Evolutionary conservation across 2,888 invertebrate genomes (phyloP).

Genomic region (Lithophane socia): DNA sequence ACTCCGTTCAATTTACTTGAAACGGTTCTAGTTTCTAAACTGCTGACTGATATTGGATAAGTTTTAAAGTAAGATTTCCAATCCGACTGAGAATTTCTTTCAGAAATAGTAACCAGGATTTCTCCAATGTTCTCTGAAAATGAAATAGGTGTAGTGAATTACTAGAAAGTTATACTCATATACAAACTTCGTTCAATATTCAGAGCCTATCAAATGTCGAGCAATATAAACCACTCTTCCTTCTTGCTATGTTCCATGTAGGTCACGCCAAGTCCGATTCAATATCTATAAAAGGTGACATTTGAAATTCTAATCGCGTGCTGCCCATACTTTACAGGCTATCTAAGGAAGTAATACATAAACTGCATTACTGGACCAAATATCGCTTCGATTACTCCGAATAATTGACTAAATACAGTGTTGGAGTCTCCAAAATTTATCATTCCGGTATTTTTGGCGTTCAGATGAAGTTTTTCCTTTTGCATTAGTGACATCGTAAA

Average conservation of each 20-base stretch:
- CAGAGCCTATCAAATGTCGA: slow-evolving; percentile 18
- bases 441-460: slow-evolving; percentile 19
- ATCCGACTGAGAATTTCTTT: background rate
- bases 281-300: slow-evolving; percentile 60
- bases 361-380: slow-evolving; percentile 55
- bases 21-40: background rate
- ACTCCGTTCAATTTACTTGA: background rate
- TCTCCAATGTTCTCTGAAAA: background rate
- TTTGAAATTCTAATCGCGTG: slow-evolving; percentile 54
- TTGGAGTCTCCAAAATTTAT: slow-evolving; percentile 34
- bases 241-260: slow-evolving; percentile 36
- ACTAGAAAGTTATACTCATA: slow-evolving; percentile 9
- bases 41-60: slow-evolving; percentile 1
- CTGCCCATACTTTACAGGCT: slow-evolving; percentile 44
- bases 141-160: background rate
- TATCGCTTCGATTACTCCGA: slow-evolving; percentile 32
- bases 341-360: slow-evolving; percentile 44
- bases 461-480: slow-evolving; percentile 34
- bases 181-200: slow-evolving; percentile 13
- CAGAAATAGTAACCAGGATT: background rate
- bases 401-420: slow-evolving; percentile 39
- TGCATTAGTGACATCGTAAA: slow-evolving; percentile 1
- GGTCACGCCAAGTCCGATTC: slow-evolving; percentile 40
- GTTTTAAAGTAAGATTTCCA: background rate
- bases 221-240: slow-evolving; percentile 47